Evolutionary conservation across 1,140 invertebrate genomes (phyloP).

Genomic region (Carposina sasakii): DNA sequence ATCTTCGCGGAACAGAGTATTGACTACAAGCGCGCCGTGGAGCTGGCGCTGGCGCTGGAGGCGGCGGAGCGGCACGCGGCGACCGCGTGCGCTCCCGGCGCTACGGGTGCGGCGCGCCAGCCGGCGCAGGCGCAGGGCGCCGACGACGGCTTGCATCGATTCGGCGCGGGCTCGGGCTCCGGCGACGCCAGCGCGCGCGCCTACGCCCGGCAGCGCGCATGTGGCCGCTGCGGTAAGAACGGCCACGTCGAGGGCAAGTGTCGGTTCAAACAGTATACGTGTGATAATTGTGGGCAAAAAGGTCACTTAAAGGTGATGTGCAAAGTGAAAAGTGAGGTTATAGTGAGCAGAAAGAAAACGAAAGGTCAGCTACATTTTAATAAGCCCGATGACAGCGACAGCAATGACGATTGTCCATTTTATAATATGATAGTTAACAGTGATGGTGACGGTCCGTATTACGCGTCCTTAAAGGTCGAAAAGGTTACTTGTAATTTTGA

Average conservation of each 20-base stretch:
- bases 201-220: not conserved
- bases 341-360: not conserved
- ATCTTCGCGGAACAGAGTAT: conserved; percentile 18
- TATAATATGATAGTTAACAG: not conserved
- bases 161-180: not conserved
- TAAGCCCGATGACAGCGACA: not conserved
- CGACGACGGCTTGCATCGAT: conserved; percentile 6
- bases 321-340: not conserved
- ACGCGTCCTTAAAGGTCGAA: not conserved
- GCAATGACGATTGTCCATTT: not conserved
- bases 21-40: conserved; percentile 17
- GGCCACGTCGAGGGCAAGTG: conserved; percentile 10
- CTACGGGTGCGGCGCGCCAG: conserved; percentile 1
- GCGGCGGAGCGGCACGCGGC: conserved; percentile 18
- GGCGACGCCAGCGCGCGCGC: not conserved
- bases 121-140: conserved; percentile 9
- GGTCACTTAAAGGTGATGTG: conserved; percentile 10
- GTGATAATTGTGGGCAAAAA: conserved; percentile 11
- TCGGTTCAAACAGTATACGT: conserved; percentile 11
- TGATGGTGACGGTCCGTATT: conserved; percentile 5
- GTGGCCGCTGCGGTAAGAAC: conserved; percentile 5
- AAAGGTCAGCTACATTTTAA: conserved; percentile 1
- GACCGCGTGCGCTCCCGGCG: conserved; percentile 1
- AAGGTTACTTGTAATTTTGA: conserved; percentile 8
- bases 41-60: conserved; percentile 18